Conservation (phyloP, 2,888 invertebrate genomes). For the Prenolepis imparis region DNA sequence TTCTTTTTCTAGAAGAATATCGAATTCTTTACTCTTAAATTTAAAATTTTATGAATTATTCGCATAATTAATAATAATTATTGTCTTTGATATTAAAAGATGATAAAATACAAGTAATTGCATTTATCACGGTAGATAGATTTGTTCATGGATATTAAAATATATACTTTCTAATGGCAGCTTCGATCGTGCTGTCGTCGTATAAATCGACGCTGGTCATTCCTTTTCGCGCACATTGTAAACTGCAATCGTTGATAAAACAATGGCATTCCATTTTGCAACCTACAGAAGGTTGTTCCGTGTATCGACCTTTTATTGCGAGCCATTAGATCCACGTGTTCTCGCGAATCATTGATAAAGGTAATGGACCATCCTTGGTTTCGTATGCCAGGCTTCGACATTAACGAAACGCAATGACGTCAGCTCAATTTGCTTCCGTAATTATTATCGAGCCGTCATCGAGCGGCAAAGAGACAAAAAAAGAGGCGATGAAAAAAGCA, state of each 20-base stretch:
- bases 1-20: neutral
- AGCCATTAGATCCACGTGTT: neutral
- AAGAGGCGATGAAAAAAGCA: slow-evolving; percentile 12
- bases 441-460: slow-evolving; percentile 45
- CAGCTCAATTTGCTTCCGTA: slow-evolving; percentile 31
- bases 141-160: neutral
- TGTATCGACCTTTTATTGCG: slow-evolving; percentile 28
- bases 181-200: neutral
- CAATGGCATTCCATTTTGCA: slow-evolving; percentile 58
- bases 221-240: slow-evolving; percentile 44
- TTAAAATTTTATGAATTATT: neutral
- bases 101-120: neutral
- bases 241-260: slow-evolving; percentile 37
- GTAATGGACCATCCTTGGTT: slow-evolving; percentile 50
- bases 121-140: slow-evolving; percentile 8
- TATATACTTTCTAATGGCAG: slow-evolving; percentile 41
- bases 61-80: neutral
- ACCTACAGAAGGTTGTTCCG: neutral
- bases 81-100: neutral
- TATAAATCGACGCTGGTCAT: slow-evolving; percentile 47
- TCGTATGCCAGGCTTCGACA: slow-evolving; percentile 50
- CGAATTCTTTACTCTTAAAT: neutral
- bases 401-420: slow-evolving; percentile 46
- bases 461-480: neutral
- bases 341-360: slow-evolving; percentile 50